Conservation (phyloP, 2,888 invertebrate genomes). For the Plebejus melissa region DNA sequence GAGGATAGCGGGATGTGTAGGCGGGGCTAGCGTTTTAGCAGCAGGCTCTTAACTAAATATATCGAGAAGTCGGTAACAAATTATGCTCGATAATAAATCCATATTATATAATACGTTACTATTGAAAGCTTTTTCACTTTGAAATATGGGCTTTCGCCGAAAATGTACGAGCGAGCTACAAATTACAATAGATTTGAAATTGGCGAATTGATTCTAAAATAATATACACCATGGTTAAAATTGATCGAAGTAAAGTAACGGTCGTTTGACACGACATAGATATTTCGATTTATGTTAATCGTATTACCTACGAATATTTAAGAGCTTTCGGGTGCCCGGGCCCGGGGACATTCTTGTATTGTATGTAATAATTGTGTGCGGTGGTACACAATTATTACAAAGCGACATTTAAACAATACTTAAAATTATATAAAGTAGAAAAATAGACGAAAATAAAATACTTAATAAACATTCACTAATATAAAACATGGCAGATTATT, state of each 20-base stretch:
- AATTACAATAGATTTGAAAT: not conserved
- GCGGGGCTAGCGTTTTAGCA: too few species aligned
- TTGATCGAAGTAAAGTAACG: not conserved
- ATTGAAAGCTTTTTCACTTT: not conserved
- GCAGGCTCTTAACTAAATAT: too few species aligned
- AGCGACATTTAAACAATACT: not conserved
- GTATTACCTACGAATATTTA: slow-evolving; percentile 11
- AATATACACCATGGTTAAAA: slow-evolving; percentile 17
- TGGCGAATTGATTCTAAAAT: slow-evolving; percentile 18
- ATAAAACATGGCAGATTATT: too few species aligned
- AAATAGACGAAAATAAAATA: not conserved
- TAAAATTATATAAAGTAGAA: not conserved
- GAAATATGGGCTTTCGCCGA: not conserved
- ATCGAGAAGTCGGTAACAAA: too few species aligned
- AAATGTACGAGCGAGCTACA: not conserved
- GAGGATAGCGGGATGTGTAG: too few species aligned
- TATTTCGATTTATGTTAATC: slow-evolving; percentile 24
- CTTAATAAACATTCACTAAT: not conserved
- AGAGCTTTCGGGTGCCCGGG: not conserved
- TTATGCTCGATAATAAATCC: too few species aligned
- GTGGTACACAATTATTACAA: not conserved
- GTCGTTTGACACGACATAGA: not conserved
- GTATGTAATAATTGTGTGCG: not conserved
- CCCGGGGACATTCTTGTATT: not conserved
- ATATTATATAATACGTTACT: not conserved